These are phyloP conservation scores for Acanthacorydalis orientalis DNA, from an alignment of 2,888 invertebrate genomes.

Conservation along the genomic window DNA sequence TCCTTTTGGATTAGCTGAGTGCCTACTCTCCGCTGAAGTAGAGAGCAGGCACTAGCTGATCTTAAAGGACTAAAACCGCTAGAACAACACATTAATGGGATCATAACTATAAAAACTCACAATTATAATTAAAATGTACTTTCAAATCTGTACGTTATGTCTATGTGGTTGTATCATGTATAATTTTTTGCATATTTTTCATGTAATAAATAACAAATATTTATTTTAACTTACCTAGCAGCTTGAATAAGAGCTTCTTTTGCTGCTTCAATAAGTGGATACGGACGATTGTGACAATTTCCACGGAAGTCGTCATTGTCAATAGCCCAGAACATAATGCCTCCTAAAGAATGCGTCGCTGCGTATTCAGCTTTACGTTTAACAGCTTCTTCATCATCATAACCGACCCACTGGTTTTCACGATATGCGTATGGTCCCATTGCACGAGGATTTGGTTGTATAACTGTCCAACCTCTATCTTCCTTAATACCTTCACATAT, in stretches of 20 bases:
- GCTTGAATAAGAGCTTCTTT: constrained; percentile 60
- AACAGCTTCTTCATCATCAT: constrained; percentile 74
- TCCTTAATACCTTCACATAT: constrained; percentile 68
- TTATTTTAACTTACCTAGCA: constrained; percentile 34
- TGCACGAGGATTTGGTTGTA: constrained; percentile 60
- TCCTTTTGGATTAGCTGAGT: too few species aligned
- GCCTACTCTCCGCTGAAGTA: too few species aligned
- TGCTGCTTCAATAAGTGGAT: constrained; percentile 81
- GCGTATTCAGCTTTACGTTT: constrained; percentile 72
- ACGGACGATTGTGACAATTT: constrained; percentile 69
- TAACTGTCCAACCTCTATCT: constrained; percentile 66
- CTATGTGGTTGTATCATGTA: too few species aligned
- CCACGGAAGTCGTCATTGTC: constrained; percentile 92
- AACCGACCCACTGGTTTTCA: constrained; percentile 87
- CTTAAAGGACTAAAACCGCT: too few species aligned
- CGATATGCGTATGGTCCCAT: constrained; percentile 83
- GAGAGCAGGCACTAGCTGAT: too few species aligned
- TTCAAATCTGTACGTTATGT: too few species aligned
- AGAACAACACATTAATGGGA: too few species aligned
- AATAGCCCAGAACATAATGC: constrained; percentile 87
- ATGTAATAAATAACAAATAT: too few species aligned
- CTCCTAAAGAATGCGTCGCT: constrained; percentile 67
- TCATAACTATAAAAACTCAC: too few species aligned
- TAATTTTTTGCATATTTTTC: too few species aligned
- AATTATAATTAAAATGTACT: too few species aligned